Evolutionary conservation across 1,140 invertebrate species (phyloP).

Genomic region (Mamestra configurata): DNA sequence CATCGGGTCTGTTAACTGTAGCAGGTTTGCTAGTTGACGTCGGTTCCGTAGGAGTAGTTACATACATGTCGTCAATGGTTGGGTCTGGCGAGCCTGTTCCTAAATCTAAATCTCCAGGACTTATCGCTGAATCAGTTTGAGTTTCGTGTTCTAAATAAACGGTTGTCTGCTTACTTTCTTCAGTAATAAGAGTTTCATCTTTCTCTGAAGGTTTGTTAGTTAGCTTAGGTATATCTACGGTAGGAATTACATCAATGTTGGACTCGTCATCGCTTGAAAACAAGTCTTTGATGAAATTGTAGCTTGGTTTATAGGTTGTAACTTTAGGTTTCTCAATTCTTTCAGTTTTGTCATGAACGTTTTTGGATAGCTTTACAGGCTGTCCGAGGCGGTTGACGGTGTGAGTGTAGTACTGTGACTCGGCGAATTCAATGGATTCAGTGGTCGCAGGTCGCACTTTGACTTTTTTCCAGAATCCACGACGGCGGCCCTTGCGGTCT

Average conservation of each 20-base stretch:
- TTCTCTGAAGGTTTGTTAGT: slow-evolving; percentile 48
- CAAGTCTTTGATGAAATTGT: slow-evolving; percentile 76
- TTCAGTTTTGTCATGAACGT: slow-evolving; percentile 63
- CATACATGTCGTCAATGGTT: slow-evolving; percentile 72
- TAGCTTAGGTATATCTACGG: slow-evolving; percentile 78
- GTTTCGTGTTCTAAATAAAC: slow-evolving; percentile 61
- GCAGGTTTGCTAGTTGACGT: slow-evolving; percentile 54
- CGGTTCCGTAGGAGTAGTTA: slow-evolving; percentile 68
- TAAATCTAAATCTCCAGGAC: slow-evolving; percentile 78
- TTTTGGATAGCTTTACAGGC: slow-evolving; percentile 63
- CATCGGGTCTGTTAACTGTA: slow-evolving; percentile 72
- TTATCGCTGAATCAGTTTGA: slow-evolving; percentile 61
- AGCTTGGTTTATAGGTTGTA: slow-evolving; percentile 82
- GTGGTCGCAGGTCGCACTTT: slow-evolving; percentile 87
- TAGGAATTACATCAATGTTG: slow-evolving; percentile 64
- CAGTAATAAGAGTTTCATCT: slow-evolving; percentile 54
- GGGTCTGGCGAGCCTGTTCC: slow-evolving; percentile 83
- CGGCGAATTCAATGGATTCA: slow-evolving; percentile 91
- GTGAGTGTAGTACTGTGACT: slow-evolving; percentile 89
- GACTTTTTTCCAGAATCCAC: slow-evolving; percentile 91
- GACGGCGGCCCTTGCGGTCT: slow-evolving; percentile 81
- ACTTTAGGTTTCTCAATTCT: slow-evolving; percentile 67
- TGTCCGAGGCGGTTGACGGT: slow-evolving; percentile 84
- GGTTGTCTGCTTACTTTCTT: slow-evolving; percentile 56
- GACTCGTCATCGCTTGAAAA: slow-evolving; percentile 67